Evolutionary conservation across 2,797 vertebrate genomes (phyloP), one percentile per base, ranked within the genome.

Genomic region (Coreius guichenoti): DNA sequence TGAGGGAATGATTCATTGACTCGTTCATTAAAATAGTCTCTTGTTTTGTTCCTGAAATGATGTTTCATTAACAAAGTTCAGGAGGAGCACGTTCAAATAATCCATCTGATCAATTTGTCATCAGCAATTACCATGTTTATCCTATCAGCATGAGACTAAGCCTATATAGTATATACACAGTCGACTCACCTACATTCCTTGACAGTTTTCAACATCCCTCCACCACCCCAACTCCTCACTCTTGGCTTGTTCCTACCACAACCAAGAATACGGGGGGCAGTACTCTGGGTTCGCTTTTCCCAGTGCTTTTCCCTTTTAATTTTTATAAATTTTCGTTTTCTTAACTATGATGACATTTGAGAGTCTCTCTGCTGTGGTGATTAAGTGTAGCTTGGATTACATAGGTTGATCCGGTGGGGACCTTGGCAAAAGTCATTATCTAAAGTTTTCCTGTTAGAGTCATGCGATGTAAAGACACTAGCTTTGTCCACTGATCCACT

Each of bases 401-500:
- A 72, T 89, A 47, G 80, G 19, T 56, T 88, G 80, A 81, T 91
- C 84, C 72, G 39, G 36, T 68, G 63, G 82, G 76, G 68, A 86
- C 83, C 80, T 86, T 82, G 81, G 80, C 36, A 12, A 80, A 74
- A 78, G 82, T 84, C 86, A 72, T 83, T 79, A 58, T 43, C 51
- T 79, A 89, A 89, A 87, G 80, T 89, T 83, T 93, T 89, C 84
- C 88, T 87, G 76, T 89, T 49, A 13, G 76, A 89, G 84, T 85
- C 83, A 85, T 88, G 76, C 81, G 61, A 83, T 82, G 69, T 88
- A 87, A 90, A 86, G 90, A 91, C 86, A 89, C 87, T 88, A 78
- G 88, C 91, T 87, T 89, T 91, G 92, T 92, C 90, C 88, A 90
- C 84, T 91, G 90, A 92, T 93, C 91, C 87, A 80, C 88, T 86